Evolutionary conservation across 2,113 vertebrate species (phyloP), one percentile per base, ranked within the genome.

Genomic region (Pollimyrus isidori): DNA sequence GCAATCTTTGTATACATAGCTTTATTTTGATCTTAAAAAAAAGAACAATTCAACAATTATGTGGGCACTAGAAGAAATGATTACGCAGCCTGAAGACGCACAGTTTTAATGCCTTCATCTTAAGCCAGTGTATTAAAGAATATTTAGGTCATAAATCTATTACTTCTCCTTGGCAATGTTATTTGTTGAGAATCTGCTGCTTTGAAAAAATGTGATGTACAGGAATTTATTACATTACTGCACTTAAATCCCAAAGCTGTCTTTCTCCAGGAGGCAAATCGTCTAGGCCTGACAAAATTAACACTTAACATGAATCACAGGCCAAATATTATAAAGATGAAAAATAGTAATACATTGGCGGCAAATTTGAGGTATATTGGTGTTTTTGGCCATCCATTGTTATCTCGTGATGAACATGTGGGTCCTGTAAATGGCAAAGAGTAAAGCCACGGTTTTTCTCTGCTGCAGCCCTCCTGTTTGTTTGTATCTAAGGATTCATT

Each of bases 141-240:
- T 50, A 82, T 82, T 82, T 53, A 49, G 76, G 65, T 87, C 65
- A 89, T n/a, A 73, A 83, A 89, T 89, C 49, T 17, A 83, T 80
- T 80, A 88, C 76, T 80, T 52, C 23, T 49, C 69, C 53, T 6
- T 3, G 23, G 45, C 69, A 13, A 50, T 9, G 19, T 73, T 87
- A n/a, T 83, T 83, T 83, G 69, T 88, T 69, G 23, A 73, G 45
- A 39, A 45, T 45, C 39, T 0, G 39, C 26, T 56, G 76, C 88
- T 50, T 42, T 56, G 69, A 83, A 73, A 83, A 45, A 89, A 82
- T 83, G 30, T 45, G 69, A 89, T 56, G 26, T 83, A 56, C 4
- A 82, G 19, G 69, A 53, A 56, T 83, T 89, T 56, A 89, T 89
- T 83, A 89, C 50, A 89, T 83, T 83, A 83, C 73, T 83, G 35